These are phyloP conservation scores for Agrilus mali DNA, from an alignment of 2,888 invertebrate genomes.

Conservation along the genomic window DNA sequence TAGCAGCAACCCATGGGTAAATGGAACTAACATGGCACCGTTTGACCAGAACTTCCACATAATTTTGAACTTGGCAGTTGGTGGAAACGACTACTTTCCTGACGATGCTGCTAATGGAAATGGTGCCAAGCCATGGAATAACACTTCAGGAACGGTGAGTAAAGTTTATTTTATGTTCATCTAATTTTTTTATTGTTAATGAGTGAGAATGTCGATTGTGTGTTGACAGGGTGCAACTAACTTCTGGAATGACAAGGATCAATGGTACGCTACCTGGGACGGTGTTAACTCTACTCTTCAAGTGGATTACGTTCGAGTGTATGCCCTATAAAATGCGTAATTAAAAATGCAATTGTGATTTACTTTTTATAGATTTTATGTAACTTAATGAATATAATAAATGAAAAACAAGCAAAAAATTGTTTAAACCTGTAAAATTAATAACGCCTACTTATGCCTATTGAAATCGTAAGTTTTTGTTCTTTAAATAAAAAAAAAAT, in stretches of 20 bases:
- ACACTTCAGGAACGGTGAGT: constrained; percentile 40
- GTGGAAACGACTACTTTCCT: constrained; percentile 53
- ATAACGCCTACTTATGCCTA: too few species aligned
- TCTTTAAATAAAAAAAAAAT: too few species aligned
- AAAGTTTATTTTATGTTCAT: constrained; percentile 8
- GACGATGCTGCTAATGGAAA: constrained; percentile 41
- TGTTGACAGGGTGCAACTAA: constrained; percentile 36
- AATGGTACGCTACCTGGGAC: constrained; percentile 46
- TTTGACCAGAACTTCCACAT: constrained; percentile 56
- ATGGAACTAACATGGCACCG: constrained; percentile 48
- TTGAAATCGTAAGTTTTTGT: too few species aligned
- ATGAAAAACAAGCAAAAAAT: too few species aligned
- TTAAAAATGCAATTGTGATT: too few species aligned
- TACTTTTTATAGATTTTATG: too few species aligned
- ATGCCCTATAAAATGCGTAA: constrained; percentile 39
- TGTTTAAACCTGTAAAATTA: too few species aligned
- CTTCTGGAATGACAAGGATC: constrained; percentile 43
- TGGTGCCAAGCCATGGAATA: constrained; percentile 47
- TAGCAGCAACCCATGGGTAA: constrained; percentile 44
- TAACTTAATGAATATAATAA: too few species aligned
- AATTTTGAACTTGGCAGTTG: constrained; percentile 54
- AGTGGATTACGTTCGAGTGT: constrained; percentile 52
- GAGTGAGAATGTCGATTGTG: too few species aligned
- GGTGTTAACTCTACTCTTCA: constrained; percentile 39
- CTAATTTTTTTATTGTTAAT: too few species aligned